Percentiles rank a stretch among this genome's conserved stretches.
These are phyloP conservation scores for Oncorhynchus masou DNA, from an alignment of 2,113 vertebrate species.

Conservation along the genomic window DNA sequence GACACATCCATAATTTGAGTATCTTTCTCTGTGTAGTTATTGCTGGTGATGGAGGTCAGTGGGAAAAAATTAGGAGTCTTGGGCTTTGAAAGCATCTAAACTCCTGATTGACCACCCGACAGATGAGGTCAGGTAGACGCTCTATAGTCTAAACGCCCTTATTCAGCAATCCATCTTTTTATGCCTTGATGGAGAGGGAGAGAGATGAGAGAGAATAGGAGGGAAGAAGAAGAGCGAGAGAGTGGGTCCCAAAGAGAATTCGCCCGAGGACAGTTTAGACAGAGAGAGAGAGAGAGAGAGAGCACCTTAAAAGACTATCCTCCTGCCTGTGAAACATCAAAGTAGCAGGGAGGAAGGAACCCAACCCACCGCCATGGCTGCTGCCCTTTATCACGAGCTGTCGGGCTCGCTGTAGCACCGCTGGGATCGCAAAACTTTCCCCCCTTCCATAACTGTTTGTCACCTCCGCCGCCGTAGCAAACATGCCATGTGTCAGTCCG, in stretches of 20 bases:
- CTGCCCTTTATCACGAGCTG: constrained; percentile 68
- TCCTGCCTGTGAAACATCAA: constrained; percentile 47
- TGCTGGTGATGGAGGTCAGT: not conserved
- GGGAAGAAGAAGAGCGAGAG: not conserved
- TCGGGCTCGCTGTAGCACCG: constrained; percentile 61
- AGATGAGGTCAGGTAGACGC: not conserved
- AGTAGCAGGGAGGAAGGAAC: constrained; percentile 27
- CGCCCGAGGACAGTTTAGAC: not conserved
- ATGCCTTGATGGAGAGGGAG: constrained; percentile 17
- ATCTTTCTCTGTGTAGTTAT: not conserved
- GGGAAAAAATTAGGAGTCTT: not conserved
- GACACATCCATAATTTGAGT: not conserved
- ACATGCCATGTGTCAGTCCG: constrained; percentile 68
- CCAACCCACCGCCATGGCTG: not conserved
- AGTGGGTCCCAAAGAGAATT: not conserved
- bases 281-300: not conserved
- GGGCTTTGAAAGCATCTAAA: constrained; percentile 1
- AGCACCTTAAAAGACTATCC: constrained; percentile 38
- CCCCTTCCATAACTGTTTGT: not conserved
- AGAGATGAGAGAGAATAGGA: not conserved
- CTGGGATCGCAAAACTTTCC: constrained; percentile 64
- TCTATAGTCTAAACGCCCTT: not conserved
- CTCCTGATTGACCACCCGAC: not conserved
- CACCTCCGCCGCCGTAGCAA: constrained; percentile 51
- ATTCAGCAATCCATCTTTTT: constrained; percentile 1